A percentile compares a stretch with the other conserved stretches of the same genome.
Conservation (phyloP, 2,888 invertebrate genomes). For the Sicus ferrugineus region DNA sequence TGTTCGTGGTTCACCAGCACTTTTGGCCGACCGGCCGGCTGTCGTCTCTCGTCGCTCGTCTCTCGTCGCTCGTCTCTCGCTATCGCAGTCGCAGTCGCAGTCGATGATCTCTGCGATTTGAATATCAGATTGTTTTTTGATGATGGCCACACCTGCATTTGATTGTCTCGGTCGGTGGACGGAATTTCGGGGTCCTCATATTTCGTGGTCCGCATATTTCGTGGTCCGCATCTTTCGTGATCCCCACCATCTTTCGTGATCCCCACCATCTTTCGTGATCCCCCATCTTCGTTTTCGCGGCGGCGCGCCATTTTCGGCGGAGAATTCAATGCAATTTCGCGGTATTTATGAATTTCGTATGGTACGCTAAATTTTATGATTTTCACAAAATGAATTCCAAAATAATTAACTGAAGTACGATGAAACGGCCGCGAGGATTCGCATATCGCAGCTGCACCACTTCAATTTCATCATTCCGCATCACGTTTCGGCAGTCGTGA, state of each 20-base stretch:
- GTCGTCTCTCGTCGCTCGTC: not conserved
- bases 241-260: not conserved
- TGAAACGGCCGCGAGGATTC: no score
- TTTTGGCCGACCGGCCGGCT: no score
- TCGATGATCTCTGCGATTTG: constrained; percentile 37
- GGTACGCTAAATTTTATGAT: constrained; percentile 22
- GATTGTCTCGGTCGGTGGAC: constrained; percentile 32
- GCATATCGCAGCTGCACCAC: no score
- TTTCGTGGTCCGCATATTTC: not conserved
- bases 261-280: not conserved
- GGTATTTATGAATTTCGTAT: constrained; percentile 37
- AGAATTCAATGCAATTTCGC: constrained; percentile 31
- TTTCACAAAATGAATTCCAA: constrained; percentile 15
- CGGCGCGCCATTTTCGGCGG: not conserved
- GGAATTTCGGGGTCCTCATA: not conserved
- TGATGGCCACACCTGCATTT: constrained; percentile 47
- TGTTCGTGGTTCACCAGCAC: not conserved
- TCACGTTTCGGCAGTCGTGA: no score
- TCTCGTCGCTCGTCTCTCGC: not conserved
- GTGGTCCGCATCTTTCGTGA: not conserved
- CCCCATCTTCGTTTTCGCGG: not conserved
- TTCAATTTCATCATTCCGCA: no score
- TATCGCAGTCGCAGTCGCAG: not conserved
- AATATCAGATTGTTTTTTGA: constrained; percentile 47
- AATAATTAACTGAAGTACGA: no score